Evolutionary conservation across 2,797 vertebrate species (phyloP).

Genomic region (Setipinna tenuifilis): DNA sequence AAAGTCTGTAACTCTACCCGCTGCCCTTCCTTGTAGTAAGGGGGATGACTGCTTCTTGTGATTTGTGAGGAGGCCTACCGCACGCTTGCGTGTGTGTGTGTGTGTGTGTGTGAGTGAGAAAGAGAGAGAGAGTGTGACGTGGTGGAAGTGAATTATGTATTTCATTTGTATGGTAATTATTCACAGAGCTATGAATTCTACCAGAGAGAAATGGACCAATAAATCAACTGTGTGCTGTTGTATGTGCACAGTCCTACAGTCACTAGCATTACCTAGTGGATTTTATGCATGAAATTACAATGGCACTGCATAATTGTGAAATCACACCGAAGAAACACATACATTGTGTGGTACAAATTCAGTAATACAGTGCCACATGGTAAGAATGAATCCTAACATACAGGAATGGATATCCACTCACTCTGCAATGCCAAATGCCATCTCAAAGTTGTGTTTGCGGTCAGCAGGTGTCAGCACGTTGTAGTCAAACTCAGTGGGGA

Average conservation of each 20-base stretch:
- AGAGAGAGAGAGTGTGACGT: too few relatives aligned
- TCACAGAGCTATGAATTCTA: not conserved
- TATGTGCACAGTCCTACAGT: not conserved
- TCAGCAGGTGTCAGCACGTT: conserved; percentile 80
- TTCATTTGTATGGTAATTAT: conserved; percentile 11
- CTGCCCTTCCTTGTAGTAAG: conserved; percentile 40
- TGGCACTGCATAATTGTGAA: too few relatives aligned
- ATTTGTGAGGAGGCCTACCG: conserved; percentile 1
- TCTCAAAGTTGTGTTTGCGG: conserved; percentile 91
- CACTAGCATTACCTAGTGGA: too few relatives aligned
- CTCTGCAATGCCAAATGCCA: conserved; percentile 93
- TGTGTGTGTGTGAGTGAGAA: too few relatives aligned
- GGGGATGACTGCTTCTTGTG: conserved; percentile 24
- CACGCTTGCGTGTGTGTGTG: not conserved
- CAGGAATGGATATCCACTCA: conserved; percentile 73
- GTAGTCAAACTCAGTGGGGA: conserved; percentile 93
- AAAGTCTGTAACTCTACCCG: conserved; percentile 55
- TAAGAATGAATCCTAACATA: not conserved
- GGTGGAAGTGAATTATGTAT: not conserved
- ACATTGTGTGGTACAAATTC: too few relatives aligned
- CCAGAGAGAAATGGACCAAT: not conserved
- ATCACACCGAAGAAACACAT: too few relatives aligned
- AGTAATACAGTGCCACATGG: not conserved
- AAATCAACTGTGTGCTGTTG: not conserved
- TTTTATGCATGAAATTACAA: too few relatives aligned